Percentiles rank a stretch among this genome's conserved stretches.
Evolutionary conservation across 2,888 invertebrate species (phyloP).

Genomic region (Sesia bembeciformis): DNA sequence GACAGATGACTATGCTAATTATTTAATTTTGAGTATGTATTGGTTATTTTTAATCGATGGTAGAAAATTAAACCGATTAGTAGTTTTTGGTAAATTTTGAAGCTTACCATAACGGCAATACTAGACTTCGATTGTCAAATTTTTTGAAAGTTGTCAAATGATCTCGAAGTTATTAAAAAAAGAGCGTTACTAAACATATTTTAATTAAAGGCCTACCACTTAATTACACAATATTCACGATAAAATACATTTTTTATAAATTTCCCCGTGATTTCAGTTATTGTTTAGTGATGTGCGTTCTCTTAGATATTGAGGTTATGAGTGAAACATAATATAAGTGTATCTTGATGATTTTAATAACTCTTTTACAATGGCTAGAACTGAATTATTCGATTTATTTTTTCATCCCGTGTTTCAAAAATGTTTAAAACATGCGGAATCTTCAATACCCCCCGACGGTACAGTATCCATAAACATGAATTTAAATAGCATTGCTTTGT

Average conservation of each 20-base stretch:
- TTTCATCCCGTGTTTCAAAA: slow-evolving; percentile 72
- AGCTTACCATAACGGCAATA: no score
- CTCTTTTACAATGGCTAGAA: slow-evolving; percentile 58
- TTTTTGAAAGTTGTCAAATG: no score
- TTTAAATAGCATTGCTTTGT: no score
- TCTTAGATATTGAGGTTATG: slow-evolving; percentile 46
- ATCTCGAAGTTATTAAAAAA: no score
- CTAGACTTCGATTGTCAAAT: no score
- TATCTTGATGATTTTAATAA: slow-evolving; percentile 38
- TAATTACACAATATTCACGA: not conserved
- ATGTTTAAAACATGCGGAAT: slow-evolving; percentile 67
- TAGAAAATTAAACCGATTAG: no score
- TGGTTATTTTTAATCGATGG: no score
- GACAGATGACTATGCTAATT: no score
- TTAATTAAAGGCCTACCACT: no score
- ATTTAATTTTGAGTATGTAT: no score
- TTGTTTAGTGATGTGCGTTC: not conserved
- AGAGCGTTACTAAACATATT: no score
- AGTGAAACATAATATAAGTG: slow-evolving; percentile 37
- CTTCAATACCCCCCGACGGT: slow-evolving; percentile 53
- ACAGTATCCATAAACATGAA: slow-evolving; percentile 8
- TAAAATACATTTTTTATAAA: slow-evolving; percentile 8
- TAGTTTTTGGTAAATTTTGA: no score
- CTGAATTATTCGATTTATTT: slow-evolving; percentile 69
- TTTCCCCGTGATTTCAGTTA: not conserved